Evolutionary conservation across 2,888 invertebrate species (phyloP).

Genomic region (Tortricodes alternella): DNA sequence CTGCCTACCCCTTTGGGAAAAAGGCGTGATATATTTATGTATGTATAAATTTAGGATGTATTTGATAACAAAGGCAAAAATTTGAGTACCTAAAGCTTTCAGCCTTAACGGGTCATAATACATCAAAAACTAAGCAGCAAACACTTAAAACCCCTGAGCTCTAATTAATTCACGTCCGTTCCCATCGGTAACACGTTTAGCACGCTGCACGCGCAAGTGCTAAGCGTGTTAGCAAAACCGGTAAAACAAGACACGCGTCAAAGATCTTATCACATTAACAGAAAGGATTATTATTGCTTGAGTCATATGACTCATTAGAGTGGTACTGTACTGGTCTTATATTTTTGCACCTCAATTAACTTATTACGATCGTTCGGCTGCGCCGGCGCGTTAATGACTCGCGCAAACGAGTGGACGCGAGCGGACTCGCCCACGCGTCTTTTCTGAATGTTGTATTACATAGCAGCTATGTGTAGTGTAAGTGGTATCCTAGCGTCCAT

Average conservation of each 20-base stretch:
- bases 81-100: too few species aligned
- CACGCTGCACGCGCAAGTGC: slow-evolving; percentile 51
- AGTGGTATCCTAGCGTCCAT: background rate
- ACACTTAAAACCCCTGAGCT: background rate
- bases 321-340: slow-evolving; percentile 44
- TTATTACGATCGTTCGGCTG: slow-evolving; percentile 63
- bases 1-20: too few species aligned
- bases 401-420: slow-evolving; percentile 30
- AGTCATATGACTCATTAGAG: too few species aligned
- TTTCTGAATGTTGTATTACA: background rate
- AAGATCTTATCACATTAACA: too few species aligned
- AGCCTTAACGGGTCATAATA: background rate
- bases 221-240: slow-evolving; percentile 60
- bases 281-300: too few species aligned
- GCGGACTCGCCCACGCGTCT: slow-evolving; percentile 34
- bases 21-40: too few species aligned
- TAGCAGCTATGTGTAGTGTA: slow-evolving; percentile 5
- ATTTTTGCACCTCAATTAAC: slow-evolving; percentile 81
- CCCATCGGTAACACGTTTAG: slow-evolving; percentile 46
- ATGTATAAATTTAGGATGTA: too few species aligned
- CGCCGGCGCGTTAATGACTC: slow-evolving; percentile 52
- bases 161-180: slow-evolving; percentile 22
- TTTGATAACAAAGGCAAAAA: too few species aligned
- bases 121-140: background rate
- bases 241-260: too few species aligned